A percentile compares a stretch with the other conserved stretches of the same genome.
Evolutionary conservation across 2,888 invertebrate genomes (phyloP).

Genomic region (Neoscelio sp.): DNA sequence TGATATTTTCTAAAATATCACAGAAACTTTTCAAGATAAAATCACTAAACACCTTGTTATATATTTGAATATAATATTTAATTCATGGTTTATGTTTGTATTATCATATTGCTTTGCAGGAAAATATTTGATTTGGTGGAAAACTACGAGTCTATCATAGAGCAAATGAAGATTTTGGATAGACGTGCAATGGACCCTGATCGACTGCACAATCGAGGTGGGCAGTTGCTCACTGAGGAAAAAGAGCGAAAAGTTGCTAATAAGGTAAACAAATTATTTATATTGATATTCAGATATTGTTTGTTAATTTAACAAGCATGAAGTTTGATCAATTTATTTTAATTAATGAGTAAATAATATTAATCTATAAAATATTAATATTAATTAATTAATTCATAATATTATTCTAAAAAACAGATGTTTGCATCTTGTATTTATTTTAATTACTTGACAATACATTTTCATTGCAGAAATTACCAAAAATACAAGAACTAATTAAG

Average conservation of each 20-base stretch:
- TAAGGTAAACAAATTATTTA: constrained; percentile 76
- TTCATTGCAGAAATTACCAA: constrained; percentile 85
- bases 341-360: neutral
- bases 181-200: constrained; percentile 91
- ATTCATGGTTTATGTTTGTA: too few relatives aligned
- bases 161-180: constrained; percentile 90
- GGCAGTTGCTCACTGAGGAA: constrained; percentile 93
- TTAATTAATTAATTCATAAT: too few relatives aligned
- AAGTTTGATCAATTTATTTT: too few relatives aligned
- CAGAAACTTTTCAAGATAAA: too few relatives aligned
- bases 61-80: too few relatives aligned
- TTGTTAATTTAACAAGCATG: too few relatives aligned
- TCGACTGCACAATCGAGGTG: constrained; percentile 94
- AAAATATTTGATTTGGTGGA: constrained; percentile 87
- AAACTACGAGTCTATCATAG: constrained; percentile 89
- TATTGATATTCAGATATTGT: too few relatives aligned
- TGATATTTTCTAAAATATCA: too few relatives aligned
- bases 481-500: constrained; percentile 88
- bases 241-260: constrained; percentile 92
- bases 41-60: too few relatives aligned
- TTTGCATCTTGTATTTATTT: too few relatives aligned
- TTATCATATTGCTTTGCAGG: too few relatives aligned
- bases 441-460: neutral
- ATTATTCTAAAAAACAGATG: too few relatives aligned
- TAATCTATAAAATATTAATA: neutral